phyloP scores from a whole-genome alignment of 2,113 vertebrate species.

The Lonchura striata region DNA sequence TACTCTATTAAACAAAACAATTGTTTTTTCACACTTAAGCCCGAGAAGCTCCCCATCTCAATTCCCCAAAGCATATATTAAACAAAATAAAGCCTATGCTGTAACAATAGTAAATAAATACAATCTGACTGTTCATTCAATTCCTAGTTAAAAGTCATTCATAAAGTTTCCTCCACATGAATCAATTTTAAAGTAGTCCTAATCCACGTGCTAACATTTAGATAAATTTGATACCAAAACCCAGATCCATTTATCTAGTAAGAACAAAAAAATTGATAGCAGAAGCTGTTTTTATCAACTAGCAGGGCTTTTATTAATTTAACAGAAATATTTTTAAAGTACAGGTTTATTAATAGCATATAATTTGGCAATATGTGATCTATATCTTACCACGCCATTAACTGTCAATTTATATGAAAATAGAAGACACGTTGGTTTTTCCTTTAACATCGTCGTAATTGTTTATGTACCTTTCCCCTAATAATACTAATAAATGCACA shows the following conservation, averaged over 20 bases:
- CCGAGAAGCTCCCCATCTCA: background rate
- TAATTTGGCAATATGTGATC: background rate
- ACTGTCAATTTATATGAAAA: background rate
- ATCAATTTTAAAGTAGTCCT: background rate
- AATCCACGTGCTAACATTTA: background rate
- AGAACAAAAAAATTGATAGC: background rate
- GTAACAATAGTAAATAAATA: background rate
- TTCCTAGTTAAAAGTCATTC: background rate
- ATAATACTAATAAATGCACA: background rate
- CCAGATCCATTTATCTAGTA: background rate
- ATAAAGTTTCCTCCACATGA: background rate
- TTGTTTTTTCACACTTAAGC: background rate
- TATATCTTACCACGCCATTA: background rate
- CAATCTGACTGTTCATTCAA: background rate
- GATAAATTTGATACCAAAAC: background rate
- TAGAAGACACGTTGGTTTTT: background rate
- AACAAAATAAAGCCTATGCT: background rate
- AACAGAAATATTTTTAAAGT: background rate
- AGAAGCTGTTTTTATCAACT: background rate
- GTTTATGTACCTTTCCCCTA: background rate
- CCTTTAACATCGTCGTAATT: background rate
- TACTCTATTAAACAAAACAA: background rate
- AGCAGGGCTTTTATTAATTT: background rate
- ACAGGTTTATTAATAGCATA: background rate
- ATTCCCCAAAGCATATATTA: background rate